Percentiles rank a stretch among this genome's conserved stretches.
These are phyloP conservation scores for Desmophyllum pertusum DNA, from an alignment of 92 coral and sea anemone genomes.

Conservation along the genomic window DNA sequence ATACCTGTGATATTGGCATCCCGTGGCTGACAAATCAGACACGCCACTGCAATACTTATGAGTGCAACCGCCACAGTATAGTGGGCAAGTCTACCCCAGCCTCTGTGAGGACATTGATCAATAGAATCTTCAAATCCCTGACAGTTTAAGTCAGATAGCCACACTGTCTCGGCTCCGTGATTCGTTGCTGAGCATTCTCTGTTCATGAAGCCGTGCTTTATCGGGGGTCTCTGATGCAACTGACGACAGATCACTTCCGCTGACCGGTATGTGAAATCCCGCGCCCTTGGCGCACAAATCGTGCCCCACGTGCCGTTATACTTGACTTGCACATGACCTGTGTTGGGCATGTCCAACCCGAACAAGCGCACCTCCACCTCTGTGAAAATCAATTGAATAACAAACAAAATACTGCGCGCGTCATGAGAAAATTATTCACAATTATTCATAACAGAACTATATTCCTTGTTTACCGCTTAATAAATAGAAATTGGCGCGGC, in stretches of 20 bases:
- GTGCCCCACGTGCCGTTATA: constrained; percentile 65
- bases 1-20: constrained; percentile 19
- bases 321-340: constrained; percentile 65
- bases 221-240: constrained; percentile 35
- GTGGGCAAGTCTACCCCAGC: constrained; percentile 47
- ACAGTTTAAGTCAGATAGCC: constrained; percentile 47
- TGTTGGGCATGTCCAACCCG: constrained; percentile 28
- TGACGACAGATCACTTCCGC: constrained; percentile 73
- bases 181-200: constrained; percentile 30
- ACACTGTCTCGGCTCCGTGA: constrained; percentile 22
- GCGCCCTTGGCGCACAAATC: constrained; percentile 35
- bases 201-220: constrained; percentile 7
- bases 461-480: neutral
- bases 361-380: constrained; percentile 42
- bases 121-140: constrained; percentile 54
- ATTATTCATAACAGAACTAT: neutral
- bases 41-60: constrained; percentile 7
- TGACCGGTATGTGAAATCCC: constrained; percentile 33
- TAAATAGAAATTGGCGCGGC: no score
- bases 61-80: neutral
- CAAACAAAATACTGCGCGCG: neutral
- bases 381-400: neutral
- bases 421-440: neutral
- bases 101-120: constrained; percentile 64
- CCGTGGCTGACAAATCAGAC: constrained; percentile 37